Conservation (phyloP, 2,888 invertebrate species). For the Gisinianus flammeolus region DNA sequence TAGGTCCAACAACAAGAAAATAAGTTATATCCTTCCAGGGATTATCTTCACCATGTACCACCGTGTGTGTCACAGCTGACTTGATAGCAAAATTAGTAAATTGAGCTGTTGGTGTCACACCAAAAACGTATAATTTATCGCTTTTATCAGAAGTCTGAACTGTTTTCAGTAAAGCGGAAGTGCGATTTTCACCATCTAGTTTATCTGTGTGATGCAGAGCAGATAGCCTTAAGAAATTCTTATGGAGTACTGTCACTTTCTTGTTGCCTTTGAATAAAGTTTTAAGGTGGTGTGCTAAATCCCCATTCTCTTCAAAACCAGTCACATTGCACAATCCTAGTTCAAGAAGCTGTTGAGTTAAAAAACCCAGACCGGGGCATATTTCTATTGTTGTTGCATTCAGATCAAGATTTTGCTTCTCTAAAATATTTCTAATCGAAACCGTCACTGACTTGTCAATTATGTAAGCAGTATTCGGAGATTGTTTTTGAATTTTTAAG, state of each 20-base stretch:
- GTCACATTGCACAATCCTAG: constrained; percentile 65
- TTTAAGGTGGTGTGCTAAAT: constrained; percentile 65
- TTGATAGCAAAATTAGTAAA: constrained; percentile 42
- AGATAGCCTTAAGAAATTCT: constrained; percentile 32
- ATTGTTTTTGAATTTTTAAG: not conserved
- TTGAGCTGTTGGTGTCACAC: constrained; percentile 39
- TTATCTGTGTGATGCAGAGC: constrained; percentile 48
- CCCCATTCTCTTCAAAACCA: constrained; percentile 67
- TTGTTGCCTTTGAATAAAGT: constrained; percentile 49
- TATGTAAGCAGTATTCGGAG: constrained; percentile 8
- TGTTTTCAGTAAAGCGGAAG: constrained; percentile 4
- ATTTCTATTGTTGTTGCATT: constrained; percentile 67
- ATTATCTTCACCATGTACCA: constrained; percentile 45
- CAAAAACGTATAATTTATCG: constrained; percentile 44
- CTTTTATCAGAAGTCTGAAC: not conserved
- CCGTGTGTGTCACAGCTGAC: constrained; percentile 30
- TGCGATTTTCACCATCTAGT: constrained; percentile 40
- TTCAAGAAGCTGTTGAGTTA: constrained; percentile 68
- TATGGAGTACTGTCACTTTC: constrained; percentile 31
- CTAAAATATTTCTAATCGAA: constrained; percentile 27
- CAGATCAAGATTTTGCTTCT: constrained; percentile 39
- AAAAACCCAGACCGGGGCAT: constrained; percentile 72
- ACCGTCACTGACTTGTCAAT: constrained; percentile 39
- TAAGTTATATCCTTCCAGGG: constrained; percentile 40
- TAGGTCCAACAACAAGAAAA: constrained; percentile 36